A percentile compares a stretch with the other conserved stretches of the same genome.
Conservation (phyloP, 2,113 vertebrate species). For the Oplegnathus fasciatus region DNA sequence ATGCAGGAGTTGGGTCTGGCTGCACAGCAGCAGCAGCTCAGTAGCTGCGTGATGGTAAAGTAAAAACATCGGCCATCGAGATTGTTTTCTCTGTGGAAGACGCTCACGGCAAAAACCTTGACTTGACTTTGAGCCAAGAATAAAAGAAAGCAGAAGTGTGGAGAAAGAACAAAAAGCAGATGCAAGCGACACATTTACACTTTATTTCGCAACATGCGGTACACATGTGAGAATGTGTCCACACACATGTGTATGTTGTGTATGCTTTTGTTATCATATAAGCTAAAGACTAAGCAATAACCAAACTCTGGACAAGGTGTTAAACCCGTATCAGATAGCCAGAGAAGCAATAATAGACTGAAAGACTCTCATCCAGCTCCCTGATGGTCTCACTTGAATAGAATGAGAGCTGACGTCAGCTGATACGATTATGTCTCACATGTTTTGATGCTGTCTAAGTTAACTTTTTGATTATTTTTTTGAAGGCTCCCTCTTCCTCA, state of each 20-base stretch:
- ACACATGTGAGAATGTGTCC: constrained; percentile 51
- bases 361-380: constrained; percentile 55
- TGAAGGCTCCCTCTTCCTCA: constrained; percentile 47
- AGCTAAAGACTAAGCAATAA: constrained; percentile 86
- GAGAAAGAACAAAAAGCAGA: constrained; percentile 54
- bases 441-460: constrained; percentile 45
- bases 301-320: constrained; percentile 77
- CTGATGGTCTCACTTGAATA: constrained; percentile 67
- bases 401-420: constrained; percentile 57
- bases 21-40: constrained; percentile 83
- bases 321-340: constrained; percentile 39
- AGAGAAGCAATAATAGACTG: constrained; percentile 84
- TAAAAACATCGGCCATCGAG: constrained; percentile 61
- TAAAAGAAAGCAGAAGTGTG: constrained; percentile 27
- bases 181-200: constrained; percentile 30
- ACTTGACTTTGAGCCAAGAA: constrained; percentile 22
- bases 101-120: neutral
- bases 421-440: constrained; percentile 39
- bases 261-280: constrained; percentile 64
- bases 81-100: constrained; percentile 13
- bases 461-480: constrained; percentile 19
- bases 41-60: constrained; percentile 93
- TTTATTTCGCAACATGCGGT: constrained; percentile 49
- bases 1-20: constrained; percentile 77
- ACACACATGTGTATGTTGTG: constrained; percentile 32